Evolutionary conservation across 2,888 invertebrate genomes (phyloP).

Genomic region (Drosophila anomalipes): DNA sequence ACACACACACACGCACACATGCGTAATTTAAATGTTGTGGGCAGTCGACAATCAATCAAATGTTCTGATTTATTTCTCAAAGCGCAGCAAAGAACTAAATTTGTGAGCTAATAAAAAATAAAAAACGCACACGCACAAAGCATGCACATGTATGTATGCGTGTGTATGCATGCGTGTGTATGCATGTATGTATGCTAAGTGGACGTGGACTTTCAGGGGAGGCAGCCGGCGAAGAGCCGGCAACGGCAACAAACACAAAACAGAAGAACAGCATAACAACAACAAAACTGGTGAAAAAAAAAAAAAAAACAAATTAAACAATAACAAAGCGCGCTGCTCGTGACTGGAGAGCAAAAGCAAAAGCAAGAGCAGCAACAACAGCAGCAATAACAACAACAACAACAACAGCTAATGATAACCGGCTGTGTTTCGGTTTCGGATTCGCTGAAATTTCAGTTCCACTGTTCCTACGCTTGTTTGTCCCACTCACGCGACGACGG

Average conservation of each 20-base stretch:
- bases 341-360: constrained; percentile 29
- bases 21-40: constrained; percentile 25
- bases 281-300: constrained; percentile 17
- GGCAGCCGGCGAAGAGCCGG: constrained; percentile 64
- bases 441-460: constrained; percentile 35
- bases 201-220: constrained; percentile 32
- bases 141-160: neutral
- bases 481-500: constrained; percentile 68
- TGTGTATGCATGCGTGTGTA: neutral
- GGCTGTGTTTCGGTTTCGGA: constrained; percentile 49
- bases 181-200: constrained; percentile 6
- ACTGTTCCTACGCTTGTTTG: constrained; percentile 53
- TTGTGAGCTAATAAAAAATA: constrained; percentile 29
- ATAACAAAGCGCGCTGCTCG: constrained; percentile 50
- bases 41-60: constrained; percentile 59
- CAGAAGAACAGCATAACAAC: constrained; percentile 33
- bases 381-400: constrained; percentile 6
- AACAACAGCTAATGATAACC: constrained; percentile 35
- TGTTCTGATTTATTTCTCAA: constrained; percentile 53
- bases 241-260: constrained; percentile 62
- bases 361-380: constrained; percentile 1
- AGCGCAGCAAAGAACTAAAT: constrained; percentile 46
- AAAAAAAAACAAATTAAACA: constrained; percentile 36
- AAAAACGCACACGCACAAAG: constrained; percentile 11
- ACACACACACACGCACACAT: neutral